These are phyloP conservation scores for Mya arenaria DNA, from an alignment of 1,140 invertebrate species.

Conservation along the genomic window DNA sequence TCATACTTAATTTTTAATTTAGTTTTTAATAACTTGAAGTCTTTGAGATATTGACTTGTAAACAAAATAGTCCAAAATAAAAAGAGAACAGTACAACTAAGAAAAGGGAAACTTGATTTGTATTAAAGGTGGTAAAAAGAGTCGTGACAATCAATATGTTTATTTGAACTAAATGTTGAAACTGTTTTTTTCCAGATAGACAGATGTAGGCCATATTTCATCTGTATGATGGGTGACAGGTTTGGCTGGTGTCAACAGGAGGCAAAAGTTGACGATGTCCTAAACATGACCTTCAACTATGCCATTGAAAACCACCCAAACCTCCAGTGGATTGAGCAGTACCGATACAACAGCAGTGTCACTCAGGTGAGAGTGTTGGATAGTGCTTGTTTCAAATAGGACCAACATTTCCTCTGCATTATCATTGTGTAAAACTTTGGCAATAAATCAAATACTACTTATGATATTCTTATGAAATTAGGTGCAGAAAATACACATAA, in stretches of 20 bases:
- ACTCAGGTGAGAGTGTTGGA: constrained; percentile 61
- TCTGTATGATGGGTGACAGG: constrained; percentile 69
- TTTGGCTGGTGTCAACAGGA: constrained; percentile 69
- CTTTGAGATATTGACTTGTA: too few species aligned
- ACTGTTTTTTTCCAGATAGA: constrained; percentile 62
- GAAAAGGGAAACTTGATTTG: too few species aligned
- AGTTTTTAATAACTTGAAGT: too few species aligned
- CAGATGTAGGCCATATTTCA: constrained; percentile 70
- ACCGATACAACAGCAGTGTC: constrained; percentile 65
- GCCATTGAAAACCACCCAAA: constrained; percentile 63
- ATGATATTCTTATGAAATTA: too few species aligned
- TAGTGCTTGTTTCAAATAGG: not conserved
- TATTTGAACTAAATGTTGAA: too few species aligned
- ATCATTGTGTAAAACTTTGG: not conserved
- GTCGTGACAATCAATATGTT: too few species aligned
- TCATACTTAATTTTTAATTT: too few species aligned
- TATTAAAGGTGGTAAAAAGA: too few species aligned
- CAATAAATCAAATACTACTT: not conserved
- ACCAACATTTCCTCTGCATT: not conserved
- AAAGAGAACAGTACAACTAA: too few species aligned
- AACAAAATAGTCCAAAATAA: too few species aligned
- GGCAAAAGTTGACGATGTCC: constrained; percentile 58
- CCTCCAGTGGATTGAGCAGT: constrained; percentile 65
- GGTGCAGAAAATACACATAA: too few species aligned
- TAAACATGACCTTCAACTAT: constrained; percentile 63